Base-by-base conservation (phyloP, 2,797 vertebrate genomes). In the Tachyglossus aculeatus region DNA sequence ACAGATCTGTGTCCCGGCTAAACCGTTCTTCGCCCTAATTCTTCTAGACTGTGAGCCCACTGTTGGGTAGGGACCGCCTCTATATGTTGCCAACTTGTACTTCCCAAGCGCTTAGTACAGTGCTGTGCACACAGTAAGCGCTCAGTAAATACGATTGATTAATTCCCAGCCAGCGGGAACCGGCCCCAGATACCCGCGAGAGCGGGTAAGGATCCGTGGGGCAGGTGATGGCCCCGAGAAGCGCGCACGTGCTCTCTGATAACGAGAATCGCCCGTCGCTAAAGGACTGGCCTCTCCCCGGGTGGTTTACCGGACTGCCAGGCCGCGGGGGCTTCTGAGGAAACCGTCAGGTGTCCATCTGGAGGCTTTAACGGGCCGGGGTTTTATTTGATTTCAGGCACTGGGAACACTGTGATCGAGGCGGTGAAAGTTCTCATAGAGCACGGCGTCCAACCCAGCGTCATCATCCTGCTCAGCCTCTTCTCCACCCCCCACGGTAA, bases 401-500 rank as follows among this genome's bases (percentile, higher is more conserved):
- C 96, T 61, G 98, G 97, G 44, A 99, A 97, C 88, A 99, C 97
- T 1, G 97, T 98, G 81, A 98, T 98, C 2, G 97, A 99, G 90
- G 97, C 97, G 2, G 96, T 97, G 67, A 96, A 91, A 67, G 97
- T 99, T 71, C 93, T 98, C 47, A 94, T 95, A 68, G 97, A 99
- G 89, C 97, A 99, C 0, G 95, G 97, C 29, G 95, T 99, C 45
- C 96, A 96, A 76, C 94, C 97, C 47, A 95, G 88, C 71, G 96
- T 98, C 75, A 99, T 98, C 38, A 97, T 99, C 81, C 93, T 99
- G 38, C 95, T 99, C 58, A 99, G 96, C 88, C 95, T 98, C 31
- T 99, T 99, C 91, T 99, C 96, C 57, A 99, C 96, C 1, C 96
- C 97, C 74, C 97, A 97, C 1, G 98, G 97, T 98, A 90, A 79